phyloP scores from a whole-genome alignment of 2,797 vertebrate genomes.

The Eulemur mongoz region DNA sequence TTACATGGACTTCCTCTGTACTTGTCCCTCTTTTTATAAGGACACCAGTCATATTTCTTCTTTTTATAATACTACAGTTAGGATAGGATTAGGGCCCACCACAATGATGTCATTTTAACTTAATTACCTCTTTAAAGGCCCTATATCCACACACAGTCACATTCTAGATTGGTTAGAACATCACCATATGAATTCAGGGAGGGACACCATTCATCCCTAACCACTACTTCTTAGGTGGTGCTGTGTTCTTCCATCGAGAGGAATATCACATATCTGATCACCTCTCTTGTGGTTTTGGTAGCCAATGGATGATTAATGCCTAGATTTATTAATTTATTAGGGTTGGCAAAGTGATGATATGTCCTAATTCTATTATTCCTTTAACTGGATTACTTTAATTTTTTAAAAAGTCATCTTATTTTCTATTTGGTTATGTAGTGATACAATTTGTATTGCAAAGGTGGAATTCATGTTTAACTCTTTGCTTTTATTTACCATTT shows the following conservation, averaged over 20 bases:
- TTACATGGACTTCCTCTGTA: not conserved
- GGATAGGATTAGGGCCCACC: not conserved
- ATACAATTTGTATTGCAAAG: not conserved
- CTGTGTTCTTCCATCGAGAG: not conserved
- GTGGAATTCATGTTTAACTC: not conserved
- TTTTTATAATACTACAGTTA: not conserved
- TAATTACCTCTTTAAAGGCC: not conserved
- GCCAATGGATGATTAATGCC: not conserved
- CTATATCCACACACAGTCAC: not conserved
- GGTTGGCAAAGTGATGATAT: not conserved
- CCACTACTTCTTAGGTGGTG: not conserved
- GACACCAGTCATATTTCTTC: not conserved
- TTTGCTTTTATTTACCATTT: conserved; percentile 19
- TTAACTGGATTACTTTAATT: not conserved
- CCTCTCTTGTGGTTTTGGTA: not conserved
- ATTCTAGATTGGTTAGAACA: not conserved
- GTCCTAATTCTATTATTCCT: not conserved
- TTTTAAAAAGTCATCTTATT: not conserved
- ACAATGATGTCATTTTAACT: not conserved
- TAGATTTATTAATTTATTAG: not conserved
- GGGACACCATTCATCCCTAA: not conserved
- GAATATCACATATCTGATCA: not conserved
- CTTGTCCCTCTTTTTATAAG: not conserved
- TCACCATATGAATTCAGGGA: not conserved
- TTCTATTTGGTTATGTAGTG: not conserved